These are phyloP conservation scores for Botia almorhae DNA, from an alignment of 2,797 vertebrate genomes.

Conservation along the genomic window DNA sequence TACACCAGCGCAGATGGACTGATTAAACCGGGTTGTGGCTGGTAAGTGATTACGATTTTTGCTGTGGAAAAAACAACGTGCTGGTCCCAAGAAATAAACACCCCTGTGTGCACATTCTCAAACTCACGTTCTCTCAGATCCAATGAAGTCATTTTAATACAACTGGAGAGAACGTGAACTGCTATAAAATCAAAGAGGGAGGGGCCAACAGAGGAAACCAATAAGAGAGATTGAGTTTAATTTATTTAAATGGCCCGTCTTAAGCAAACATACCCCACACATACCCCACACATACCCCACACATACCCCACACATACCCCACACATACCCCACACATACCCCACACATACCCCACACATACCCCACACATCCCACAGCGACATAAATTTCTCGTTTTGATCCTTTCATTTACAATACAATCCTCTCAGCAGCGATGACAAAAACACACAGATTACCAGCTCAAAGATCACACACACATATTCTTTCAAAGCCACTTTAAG, in stretches of 20 bases:
- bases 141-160: conserved; percentile 47
- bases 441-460: conserved; percentile 19
- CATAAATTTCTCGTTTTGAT: conserved; percentile 5
- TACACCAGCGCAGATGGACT: neutral
- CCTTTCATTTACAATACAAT: conserved; percentile 30
- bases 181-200: conserved; percentile 26
- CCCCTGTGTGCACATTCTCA: neutral
- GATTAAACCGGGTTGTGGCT: neutral
- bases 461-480: conserved; percentile 10
- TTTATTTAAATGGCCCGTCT: conserved; percentile 23
- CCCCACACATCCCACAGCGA: conserved; percentile 7
- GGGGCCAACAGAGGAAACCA: conserved; percentile 36
- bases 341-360: neutral
- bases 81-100: neutral
- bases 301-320: conserved; percentile 21
- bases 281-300: conserved; percentile 16
- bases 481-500: neutral
- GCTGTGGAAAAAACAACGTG: neutral
- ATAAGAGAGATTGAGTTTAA: conserved; percentile 47
- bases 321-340: neutral
- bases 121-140: conserved; percentile 22
- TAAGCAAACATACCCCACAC: conserved; percentile 11
- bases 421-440: conserved; percentile 17
- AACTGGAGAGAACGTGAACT: conserved; percentile 47
- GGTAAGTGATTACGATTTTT: neutral